A percentile compares a stretch with the other conserved stretches of the same genome.
Evolutionary conservation across 2,797 vertebrate species (phyloP).

Genomic region (Mallotus villosus): DNA sequence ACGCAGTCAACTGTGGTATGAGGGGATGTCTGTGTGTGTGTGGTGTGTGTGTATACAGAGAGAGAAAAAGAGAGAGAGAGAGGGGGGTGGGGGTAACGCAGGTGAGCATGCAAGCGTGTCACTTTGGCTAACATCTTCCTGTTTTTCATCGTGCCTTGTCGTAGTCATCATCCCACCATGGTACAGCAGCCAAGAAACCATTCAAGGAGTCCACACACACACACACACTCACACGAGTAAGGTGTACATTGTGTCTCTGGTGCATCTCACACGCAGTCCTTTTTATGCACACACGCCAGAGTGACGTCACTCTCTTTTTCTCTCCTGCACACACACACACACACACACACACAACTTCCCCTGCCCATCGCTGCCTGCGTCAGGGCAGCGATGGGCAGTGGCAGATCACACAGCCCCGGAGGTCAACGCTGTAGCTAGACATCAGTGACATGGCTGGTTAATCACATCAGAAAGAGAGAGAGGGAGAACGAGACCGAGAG

Average conservation of each 20-base stretch:
- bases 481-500: background rate
- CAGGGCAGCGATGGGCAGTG: background rate
- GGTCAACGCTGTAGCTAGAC: background rate
- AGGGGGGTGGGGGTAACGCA: background rate
- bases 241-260: no score
- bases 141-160: conserved; percentile 9
- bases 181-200: no score
- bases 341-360: background rate
- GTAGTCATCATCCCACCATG: background rate
- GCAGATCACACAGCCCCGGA: background rate
- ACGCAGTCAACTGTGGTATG: conserved; percentile 30
- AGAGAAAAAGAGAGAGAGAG: conserved; percentile 26
- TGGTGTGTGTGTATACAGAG: background rate
- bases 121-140: background rate
- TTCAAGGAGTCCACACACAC: no score
- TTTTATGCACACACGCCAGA: background rate
- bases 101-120: conserved; percentile 9
- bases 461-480: background rate
- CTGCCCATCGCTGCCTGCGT: background rate
- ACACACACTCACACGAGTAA: background rate
- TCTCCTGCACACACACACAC: background rate
- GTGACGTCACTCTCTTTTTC: background rate
- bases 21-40: conserved; percentile 13
- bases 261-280: background rate
- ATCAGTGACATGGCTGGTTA: background rate